Base-by-base conservation (phyloP, 2,113 vertebrate species). In the Sinosuthora webbiana region DNA sequence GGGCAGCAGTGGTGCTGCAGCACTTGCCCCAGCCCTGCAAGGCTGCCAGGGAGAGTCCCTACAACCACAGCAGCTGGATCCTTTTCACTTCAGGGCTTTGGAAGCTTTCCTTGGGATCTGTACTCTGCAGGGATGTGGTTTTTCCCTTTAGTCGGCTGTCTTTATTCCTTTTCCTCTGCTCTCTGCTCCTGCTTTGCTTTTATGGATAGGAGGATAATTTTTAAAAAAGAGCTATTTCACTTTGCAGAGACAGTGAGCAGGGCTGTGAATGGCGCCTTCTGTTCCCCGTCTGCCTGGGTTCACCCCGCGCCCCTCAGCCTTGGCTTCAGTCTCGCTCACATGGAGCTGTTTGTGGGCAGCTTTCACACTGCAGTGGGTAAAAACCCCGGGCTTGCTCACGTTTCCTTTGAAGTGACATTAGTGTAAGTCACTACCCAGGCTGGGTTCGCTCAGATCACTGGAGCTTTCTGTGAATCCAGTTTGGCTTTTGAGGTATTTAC, bases 201-300 rank as follows among this genome's bases (percentile, higher is more conserved):
- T 87, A 83, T 60, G 78, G 76, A 79, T 77, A 77, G 85, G 49
- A 64, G 52, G 57, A 60, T 77, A 59, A 77, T 87, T 74, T 87
- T 65, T 11, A 7, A 60, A 74, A 60, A 65, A 30, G 6, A 88
- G 60, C 64, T 87, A 18, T 93, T 92, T 89, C 73, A 64, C 79
- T 89, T 95, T 21, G 25, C 25, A 47, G 73, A 77, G 80, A 86
- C 60, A 68, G 85, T 1, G 10, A 93, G 35, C 59, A 81, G 79
- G 88, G 50, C 93, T 93, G 95, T 78, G 86, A 96, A 84, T 56
- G 76, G 73, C 6, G 0, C 94, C 90, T 90, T 96, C 95, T 97
- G 93, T 95, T 96, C 90, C 73, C 49, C 0, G 52, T 95, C 95
- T 96, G 93, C 92, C 86, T 56, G 86, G 28, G 44, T 60, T 94